Evolutionary conservation across 2,888 invertebrate species (phyloP).

Genomic region (Noctua fimbriata): DNA sequence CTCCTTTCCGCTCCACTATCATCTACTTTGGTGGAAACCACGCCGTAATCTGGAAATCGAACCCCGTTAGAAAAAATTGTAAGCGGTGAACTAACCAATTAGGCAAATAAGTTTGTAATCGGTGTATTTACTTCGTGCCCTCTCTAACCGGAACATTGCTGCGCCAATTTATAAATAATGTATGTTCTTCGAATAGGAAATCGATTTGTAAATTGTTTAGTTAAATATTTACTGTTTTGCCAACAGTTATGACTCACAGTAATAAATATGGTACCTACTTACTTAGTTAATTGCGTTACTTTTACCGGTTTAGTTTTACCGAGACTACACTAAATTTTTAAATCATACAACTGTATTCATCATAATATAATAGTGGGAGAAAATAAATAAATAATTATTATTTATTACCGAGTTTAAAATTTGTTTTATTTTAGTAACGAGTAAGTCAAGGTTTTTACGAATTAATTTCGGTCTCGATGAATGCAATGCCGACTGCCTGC

Average conservation of each 20-base stretch:
- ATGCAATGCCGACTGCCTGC: no score
- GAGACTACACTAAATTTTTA: no score
- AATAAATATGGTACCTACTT: neutral
- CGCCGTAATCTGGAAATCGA: neutral
- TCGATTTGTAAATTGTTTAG: slow-evolving; percentile 56
- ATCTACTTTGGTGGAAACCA: neutral
- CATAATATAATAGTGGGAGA: no score
- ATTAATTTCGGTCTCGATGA: neutral
- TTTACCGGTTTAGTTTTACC: neutral
- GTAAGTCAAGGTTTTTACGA: neutral
- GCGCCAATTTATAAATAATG: slow-evolving; percentile 46
- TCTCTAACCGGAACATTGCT: slow-evolving; percentile 24
- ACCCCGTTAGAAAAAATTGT: slow-evolving; percentile 3
- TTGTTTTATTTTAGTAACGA: neutral
- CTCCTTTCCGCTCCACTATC: neutral
- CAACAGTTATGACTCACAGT: neutral
- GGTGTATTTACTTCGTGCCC: neutral
- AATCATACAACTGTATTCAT: no score
- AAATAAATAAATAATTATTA: no score
- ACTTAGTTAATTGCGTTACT: neutral
- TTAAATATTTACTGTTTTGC: slow-evolving; percentile 49
- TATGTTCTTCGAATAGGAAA: slow-evolving; percentile 51
- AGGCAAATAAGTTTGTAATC: slow-evolving; percentile 35
- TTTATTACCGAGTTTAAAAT: no score
- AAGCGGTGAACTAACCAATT: slow-evolving; percentile 27